phyloP scores from a whole-genome alignment of 2,797 vertebrate species.

The Pseudopleuronectes americanus region DNA sequence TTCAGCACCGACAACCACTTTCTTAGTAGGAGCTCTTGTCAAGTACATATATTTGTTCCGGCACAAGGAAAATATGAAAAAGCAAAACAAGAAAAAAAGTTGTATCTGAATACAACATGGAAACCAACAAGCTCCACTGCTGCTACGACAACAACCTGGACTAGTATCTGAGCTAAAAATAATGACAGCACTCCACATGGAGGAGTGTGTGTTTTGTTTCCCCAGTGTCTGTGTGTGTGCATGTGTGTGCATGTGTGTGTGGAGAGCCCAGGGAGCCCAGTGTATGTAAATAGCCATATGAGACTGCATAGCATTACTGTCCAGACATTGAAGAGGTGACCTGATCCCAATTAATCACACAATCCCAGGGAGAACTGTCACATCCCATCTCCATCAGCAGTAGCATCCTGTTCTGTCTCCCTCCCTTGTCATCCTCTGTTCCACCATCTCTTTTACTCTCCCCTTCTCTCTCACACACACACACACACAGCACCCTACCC shows the following conservation, averaged over 20 bases:
- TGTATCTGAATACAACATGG: slow-evolving; percentile 85
- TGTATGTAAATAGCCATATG: slow-evolving; percentile 89
- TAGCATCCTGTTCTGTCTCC: slow-evolving; percentile 74
- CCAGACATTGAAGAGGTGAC: slow-evolving; percentile 87
- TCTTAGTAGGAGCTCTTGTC: slow-evolving; percentile 87
- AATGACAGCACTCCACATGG: slow-evolving; percentile 77
- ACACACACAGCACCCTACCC: slow-evolving; percentile 43
- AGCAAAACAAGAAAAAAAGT: slow-evolving; percentile 80
- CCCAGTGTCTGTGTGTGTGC: slow-evolving; percentile 43
- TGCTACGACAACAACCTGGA: slow-evolving; percentile 81
- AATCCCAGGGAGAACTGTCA: slow-evolving; percentile 93
- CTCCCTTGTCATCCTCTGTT: slow-evolving; percentile 80
- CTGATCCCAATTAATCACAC: slow-evolving; percentile 98
- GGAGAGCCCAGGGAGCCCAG: slow-evolving; percentile 72
- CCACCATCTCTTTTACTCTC: slow-evolving; percentile 68
- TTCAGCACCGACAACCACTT: slow-evolving; percentile 87
- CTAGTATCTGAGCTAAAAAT: slow-evolving; percentile 79
- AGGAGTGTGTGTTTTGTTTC: slow-evolving; percentile 69
- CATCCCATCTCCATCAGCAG: slow-evolving; percentile 90
- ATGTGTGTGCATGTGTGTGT: slow-evolving; percentile 49
- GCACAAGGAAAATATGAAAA: slow-evolving; percentile 83
- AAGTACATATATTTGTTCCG: slow-evolving; percentile 86
- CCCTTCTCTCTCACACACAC: slow-evolving; percentile 28
- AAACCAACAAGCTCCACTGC: slow-evolving; percentile 80
- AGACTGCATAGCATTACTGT: slow-evolving; percentile 87